Percentiles rank a stretch among this genome's conserved stretches.
These are phyloP conservation scores for Silurus aristotelis DNA, from an alignment of 2,797 vertebrate genomes.

Conservation along the genomic window DNA sequence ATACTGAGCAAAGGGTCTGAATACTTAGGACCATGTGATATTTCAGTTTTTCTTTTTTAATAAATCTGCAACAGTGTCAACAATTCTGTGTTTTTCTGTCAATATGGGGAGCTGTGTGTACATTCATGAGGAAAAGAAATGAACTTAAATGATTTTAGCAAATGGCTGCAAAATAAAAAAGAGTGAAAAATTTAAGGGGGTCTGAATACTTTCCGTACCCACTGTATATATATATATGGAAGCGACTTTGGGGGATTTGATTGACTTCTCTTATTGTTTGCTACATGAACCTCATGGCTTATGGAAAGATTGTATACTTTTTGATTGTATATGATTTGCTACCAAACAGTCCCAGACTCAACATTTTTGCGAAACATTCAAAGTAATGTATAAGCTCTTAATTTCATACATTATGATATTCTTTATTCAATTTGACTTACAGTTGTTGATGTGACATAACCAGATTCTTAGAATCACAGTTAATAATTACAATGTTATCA, in stretches of 20 bases:
- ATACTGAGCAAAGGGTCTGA: too few relatives aligned
- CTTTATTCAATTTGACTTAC: not conserved
- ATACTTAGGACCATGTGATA: too few relatives aligned
- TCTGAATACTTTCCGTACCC: too few relatives aligned
- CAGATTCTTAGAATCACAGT: not conserved
- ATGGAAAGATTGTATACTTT: not conserved
- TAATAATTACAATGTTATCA: not conserved
- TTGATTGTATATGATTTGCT: too few relatives aligned
- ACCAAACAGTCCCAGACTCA: not conserved
- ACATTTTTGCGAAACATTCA: not conserved
- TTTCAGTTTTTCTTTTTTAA: too few relatives aligned
- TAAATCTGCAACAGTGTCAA: too few relatives aligned
- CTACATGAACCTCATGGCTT: not conserved
- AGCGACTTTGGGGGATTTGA: not conserved
- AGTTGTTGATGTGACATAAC: not conserved
- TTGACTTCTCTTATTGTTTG: not conserved
- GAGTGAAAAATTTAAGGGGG: too few relatives aligned
- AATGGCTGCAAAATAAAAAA: too few relatives aligned
- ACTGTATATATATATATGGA: not conserved
- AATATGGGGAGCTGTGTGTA: too few relatives aligned
- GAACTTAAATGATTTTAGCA: too few relatives aligned
- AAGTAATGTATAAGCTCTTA: not conserved
- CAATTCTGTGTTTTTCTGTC: too few relatives aligned
- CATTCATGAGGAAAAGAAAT: too few relatives aligned
- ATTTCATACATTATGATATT: not conserved